Conservation (phyloP, 2,797 vertebrate species). For the Alauda arvensis region DNA sequence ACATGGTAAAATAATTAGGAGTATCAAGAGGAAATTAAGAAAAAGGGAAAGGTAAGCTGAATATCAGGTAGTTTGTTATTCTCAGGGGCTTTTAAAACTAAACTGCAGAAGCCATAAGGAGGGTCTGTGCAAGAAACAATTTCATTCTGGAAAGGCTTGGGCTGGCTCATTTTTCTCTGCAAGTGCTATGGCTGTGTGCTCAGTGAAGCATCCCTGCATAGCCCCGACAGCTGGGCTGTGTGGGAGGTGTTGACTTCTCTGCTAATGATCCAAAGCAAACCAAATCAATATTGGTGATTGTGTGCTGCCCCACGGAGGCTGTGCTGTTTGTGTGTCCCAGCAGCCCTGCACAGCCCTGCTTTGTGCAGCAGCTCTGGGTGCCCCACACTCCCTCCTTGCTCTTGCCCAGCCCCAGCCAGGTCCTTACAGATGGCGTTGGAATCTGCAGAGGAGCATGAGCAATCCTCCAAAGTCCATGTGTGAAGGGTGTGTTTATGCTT, state of each 20-base stretch:
- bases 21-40: neutral
- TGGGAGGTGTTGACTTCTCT: neutral
- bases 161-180: neutral
- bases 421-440: neutral
- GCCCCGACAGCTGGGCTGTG: neutral
- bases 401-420: neutral
- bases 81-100: neutral
- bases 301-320: neutral
- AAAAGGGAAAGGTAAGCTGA: constrained; percentile 1
- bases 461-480: neutral
- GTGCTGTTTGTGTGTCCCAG: neutral
- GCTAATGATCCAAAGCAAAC: constrained; percentile 13
- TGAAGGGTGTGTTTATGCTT: neutral
- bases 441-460: neutral
- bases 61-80: constrained; percentile 1
- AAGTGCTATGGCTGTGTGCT: neutral
- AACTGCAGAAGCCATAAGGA: neutral
- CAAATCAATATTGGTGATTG: neutral
- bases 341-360: neutral
- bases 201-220: neutral
- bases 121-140: neutral
- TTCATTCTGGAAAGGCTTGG: neutral
- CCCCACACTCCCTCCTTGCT: neutral
- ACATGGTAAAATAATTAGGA: constrained; percentile 3
- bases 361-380: neutral